Evolutionary conservation across 2,888 invertebrate species (phyloP), one percentile per base, ranked within the genome.

Genomic region (Cenopis cana): DNA sequence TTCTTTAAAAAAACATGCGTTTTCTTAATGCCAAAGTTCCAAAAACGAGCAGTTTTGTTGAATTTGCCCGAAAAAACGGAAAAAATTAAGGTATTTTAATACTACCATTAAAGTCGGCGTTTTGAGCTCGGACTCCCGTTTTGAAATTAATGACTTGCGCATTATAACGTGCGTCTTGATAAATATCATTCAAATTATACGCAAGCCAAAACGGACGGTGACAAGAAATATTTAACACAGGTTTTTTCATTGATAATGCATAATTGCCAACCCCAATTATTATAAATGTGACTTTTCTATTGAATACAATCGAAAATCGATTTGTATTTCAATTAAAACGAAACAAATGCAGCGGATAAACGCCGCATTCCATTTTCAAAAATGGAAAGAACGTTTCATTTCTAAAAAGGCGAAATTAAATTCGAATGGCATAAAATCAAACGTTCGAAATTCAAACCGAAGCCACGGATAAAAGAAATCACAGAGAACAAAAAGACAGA

Each of bases 11-110:
- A 60, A 55, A 61, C 41, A 61, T 29, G 52, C 66, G 55, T 49
- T 61, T 67, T 50, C 55, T 67, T 67, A 67, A 67, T 71, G 71
- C 59, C 65, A 50, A 60, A 69, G 36, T 61, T 24, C 71, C 73
- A 65, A 73, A 69, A 69, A 65, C 60, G 24, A n/a, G 18, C 60
- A 61, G 54, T 67, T 67, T 67, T 55, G 49, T 49, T 59, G 8
- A 57, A 72, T 38, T 68, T 50, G 17, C 50, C 46, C 38, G 52
- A 68, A 65, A 73, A 73, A 33, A 66, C 50, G 20, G 6, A 24
- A 64, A 62, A 69, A 69, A 69, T 62, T 64, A 60, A 65, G 60
- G 73, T 41, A 69, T 73, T 69, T 69, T 73, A 73, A 73, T 69
- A 60, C 73, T 52, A 50, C 36, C 61, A 69, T 73, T 73, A 69